Evolutionary conservation across 2,113 vertebrate species (phyloP), one percentile per base, ranked within the genome.

Genomic region (Lophotis ruficrista): DNA sequence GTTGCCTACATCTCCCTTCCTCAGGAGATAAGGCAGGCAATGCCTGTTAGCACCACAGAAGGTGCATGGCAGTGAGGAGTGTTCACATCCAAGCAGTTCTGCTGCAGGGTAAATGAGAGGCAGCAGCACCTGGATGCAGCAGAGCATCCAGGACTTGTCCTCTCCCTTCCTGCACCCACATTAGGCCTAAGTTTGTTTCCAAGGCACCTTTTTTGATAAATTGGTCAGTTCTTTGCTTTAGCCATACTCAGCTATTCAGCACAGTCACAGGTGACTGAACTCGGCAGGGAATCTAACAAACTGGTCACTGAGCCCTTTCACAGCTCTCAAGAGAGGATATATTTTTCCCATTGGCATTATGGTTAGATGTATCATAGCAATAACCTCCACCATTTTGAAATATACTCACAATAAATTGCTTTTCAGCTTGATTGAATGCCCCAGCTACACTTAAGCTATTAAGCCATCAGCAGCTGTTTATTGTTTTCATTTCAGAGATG

Each of bases 401-500:
- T 81, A 91, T 14, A 51, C 51, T 93, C 65, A 66, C 65, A 83
- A 62, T 79, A 85, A 85, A 62, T 62, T 87, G 87, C 62, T 89
- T 93, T 87, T 82, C 83, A 87, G 64, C 82, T 35, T 89, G 91
- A 94, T 19, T 68, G 61, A 84, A 61, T 60, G 48, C 25, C 70
- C 38, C 79, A 82, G 37, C 61, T 85, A 72, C 38, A 60, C 38
- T 94, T 56, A 58, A 64, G 56, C 69, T 92, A 91, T 95, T 87
- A 87, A 96, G 65, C 81, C 41, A 95, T 85, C 93, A 89, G 47
- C 45, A 82, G 69, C 78, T 87, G 61, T 96, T 96, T 91, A 95
- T 92, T 93, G 83, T 58, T 94, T 89, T 94, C 48, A 94, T 96
- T 90, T 90, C 82, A 84, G 45, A 86, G 19, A 48, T 13, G 8